Evolutionary conservation across 1,140 invertebrate species (phyloP).

Genomic region (Laupala kohalensis): DNA sequence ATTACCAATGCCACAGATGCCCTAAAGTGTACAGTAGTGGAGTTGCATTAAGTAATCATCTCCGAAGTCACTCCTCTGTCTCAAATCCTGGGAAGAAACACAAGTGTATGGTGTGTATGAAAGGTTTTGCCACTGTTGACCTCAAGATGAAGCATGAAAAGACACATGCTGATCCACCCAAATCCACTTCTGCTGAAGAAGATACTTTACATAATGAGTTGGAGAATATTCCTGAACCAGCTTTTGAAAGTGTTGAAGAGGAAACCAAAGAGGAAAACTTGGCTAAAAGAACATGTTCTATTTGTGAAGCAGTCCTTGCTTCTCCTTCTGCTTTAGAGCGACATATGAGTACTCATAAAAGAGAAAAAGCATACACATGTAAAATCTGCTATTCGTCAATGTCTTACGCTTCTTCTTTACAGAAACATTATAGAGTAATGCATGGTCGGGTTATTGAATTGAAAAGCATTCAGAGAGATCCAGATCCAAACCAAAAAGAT

Average conservation of each 20-base stretch:
- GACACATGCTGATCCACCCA: background rate
- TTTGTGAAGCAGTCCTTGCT: conserved; percentile 3
- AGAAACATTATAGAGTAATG: conserved; percentile 1
- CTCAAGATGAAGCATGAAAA: background rate
- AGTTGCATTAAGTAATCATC: conserved; percentile 8
- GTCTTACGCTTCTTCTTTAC: conserved; percentile 7
- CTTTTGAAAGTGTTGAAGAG: background rate
- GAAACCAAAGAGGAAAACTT: background rate
- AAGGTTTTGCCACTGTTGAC: background rate
- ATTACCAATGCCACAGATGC: conserved; percentile 6
- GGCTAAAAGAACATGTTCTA: background rate
- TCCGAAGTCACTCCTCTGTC: conserved; percentile 6
- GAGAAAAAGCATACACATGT: conserved; percentile 1
- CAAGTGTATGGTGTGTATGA: background rate
- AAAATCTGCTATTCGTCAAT: conserved; percentile 4
- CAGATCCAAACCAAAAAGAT: background rate
- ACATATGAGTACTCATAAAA: conserved; percentile 9
- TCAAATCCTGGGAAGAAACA: background rate
- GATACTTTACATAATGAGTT: background rate
- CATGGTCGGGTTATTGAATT: conserved; percentile 1
- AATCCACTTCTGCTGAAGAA: background rate
- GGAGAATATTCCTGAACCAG: background rate
- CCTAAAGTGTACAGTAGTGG: conserved; percentile 3
- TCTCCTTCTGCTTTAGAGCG: background rate
- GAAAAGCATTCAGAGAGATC: background rate